Evolutionary conservation across 2,888 invertebrate species (phyloP), one percentile per base, ranked within the genome.

Genomic region (Limnephilus lunatus): DNA sequence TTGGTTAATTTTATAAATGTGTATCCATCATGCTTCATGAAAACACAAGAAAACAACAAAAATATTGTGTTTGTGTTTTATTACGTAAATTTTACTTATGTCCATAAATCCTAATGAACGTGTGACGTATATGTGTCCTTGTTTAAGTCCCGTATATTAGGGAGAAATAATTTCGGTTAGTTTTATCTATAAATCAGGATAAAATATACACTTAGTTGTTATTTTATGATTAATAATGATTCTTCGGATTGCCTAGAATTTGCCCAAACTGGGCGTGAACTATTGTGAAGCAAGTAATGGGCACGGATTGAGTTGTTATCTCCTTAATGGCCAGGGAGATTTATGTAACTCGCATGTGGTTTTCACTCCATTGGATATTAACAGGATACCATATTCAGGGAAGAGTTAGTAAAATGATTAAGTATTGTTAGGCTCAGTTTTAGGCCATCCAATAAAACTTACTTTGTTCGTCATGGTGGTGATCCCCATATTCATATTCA

Each of bases 151-250:
- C 68, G 25, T 25, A 68, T 68, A n/a, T 68, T 68, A 7, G 0
- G 25, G 68, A 68, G 25, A 9, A 25, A 68, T 68, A 68, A 68
- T 68, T 68, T 68, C 25, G 25, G 25, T 35, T n/a, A 87, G 87
- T 81, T 89, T 89, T 30, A 39, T 87, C 86, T 48, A 93, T 93
- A 93, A 93, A 93, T 93, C 93, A 93, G 90, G 82, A 35, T 87
- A 90, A 91, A 93, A 92, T 89, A 93, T 92, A 91, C 91, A 91
- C 90, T 91, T 93, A 93, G 92, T 93, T 68, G 68, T 68, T 93
- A 92, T 92, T 90, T 88, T 91, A 91, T 92, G 93, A 93, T 93
- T 91, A 93, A 93, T 93, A 93, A 93, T 93, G 68, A 68, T 68
- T 68, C 68, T 68, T 68, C 68, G 68, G 68, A 68, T 68, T 68